Evolutionary conservation across 2,888 invertebrate species (phyloP).

Genomic region (Dilophus febrilis): DNA sequence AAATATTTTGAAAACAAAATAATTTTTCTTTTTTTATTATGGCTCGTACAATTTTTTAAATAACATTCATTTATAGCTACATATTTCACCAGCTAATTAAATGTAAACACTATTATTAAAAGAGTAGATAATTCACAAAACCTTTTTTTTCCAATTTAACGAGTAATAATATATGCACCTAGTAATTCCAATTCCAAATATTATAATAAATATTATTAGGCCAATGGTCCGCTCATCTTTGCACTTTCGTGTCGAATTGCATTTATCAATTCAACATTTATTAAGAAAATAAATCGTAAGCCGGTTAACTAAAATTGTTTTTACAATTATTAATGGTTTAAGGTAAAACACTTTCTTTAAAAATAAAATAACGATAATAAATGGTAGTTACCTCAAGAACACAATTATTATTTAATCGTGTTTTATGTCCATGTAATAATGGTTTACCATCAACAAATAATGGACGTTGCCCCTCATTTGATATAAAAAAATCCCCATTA

Average conservation of each 20-base stretch:
- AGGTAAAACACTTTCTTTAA: background rate
- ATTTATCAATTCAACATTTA: conserved; percentile 81
- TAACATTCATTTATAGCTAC: no score
- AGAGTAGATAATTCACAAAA: no score
- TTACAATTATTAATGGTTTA: conserved; percentile 6
- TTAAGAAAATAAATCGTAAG: conserved; percentile 78
- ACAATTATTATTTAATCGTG: conserved; percentile 80
- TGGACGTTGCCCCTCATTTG: conserved; percentile 87
- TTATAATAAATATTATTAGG: no score
- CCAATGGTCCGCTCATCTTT: conserved; percentile 45
- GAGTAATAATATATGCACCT: no score
- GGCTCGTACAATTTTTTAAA: no score
- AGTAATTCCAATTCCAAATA: no score
- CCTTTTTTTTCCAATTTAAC: no score
- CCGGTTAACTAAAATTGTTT: conserved; percentile 55
- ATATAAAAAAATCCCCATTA: conserved; percentile 87
- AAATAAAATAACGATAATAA: no score
- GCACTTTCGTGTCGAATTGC: conserved; percentile 79
- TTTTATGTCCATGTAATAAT: conserved; percentile 72
- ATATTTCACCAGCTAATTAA: no score
- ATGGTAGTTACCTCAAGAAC: conserved; percentile 70
- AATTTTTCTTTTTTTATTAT: no score
- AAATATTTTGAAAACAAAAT: no score
- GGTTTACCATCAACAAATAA: conserved; percentile 90
- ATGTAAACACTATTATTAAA: no score